Evolutionary conservation across 2,888 invertebrate species (phyloP).

Genomic region (Eupelmus urozonus): DNA sequence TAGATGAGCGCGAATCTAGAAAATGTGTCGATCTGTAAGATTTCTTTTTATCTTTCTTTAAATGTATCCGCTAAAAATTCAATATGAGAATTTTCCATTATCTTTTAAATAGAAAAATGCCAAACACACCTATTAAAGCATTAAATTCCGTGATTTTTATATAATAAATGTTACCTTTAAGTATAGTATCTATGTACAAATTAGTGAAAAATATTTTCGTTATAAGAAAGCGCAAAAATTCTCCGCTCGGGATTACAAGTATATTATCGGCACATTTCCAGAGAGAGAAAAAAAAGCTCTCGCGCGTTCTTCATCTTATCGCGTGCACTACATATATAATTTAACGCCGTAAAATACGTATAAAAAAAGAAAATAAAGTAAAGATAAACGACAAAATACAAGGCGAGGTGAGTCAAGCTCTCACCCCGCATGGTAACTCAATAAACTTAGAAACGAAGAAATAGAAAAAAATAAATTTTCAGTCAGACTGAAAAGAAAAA

Average conservation of each 20-base stretch:
- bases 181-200: slow-evolving; percentile 56
- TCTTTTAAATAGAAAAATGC: slow-evolving; percentile 52
- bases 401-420: slow-evolving; percentile 17
- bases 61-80: slow-evolving; percentile 21
- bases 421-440: slow-evolving; percentile 57
- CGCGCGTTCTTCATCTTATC: slow-evolving; percentile 21
- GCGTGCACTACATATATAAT: slow-evolving; percentile 49
- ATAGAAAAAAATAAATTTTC: slow-evolving; percentile 46
- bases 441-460: slow-evolving; percentile 56
- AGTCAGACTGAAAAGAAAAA: slow-evolving; percentile 59
- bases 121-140: slow-evolving; percentile 53
- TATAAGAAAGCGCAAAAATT: slow-evolving; percentile 35
- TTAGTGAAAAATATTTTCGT: slow-evolving; percentile 51
- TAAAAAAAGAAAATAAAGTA: slow-evolving; percentile 17
- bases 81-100: slow-evolving; percentile 24
- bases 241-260: slow-evolving; percentile 22
- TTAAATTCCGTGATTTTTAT: slow-evolving; percentile 50
- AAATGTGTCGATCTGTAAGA: slow-evolving; percentile 55
- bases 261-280: slow-evolving; percentile 56
- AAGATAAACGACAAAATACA: slow-evolving; percentile 25
- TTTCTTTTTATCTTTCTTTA: neutral
- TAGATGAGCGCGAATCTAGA: slow-evolving; percentile 50
- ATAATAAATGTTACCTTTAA: slow-evolving; percentile 46
- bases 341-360: slow-evolving; percentile 13
- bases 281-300: slow-evolving; percentile 49